Evolutionary conservation across 2,113 vertebrate species (phyloP), one percentile per base, ranked within the genome.

Genomic region (Nyctibius bracteatus): DNA sequence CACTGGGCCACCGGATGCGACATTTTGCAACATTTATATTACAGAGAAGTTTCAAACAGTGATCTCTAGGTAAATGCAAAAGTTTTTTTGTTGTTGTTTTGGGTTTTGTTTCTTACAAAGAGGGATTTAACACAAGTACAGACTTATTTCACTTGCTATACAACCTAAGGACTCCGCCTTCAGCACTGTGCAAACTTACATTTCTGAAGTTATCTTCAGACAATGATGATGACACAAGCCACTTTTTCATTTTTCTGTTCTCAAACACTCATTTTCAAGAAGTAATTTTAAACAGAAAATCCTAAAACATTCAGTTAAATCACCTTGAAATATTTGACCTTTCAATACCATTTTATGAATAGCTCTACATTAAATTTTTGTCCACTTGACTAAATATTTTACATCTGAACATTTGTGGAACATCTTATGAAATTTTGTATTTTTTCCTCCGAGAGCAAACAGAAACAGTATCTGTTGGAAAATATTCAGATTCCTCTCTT

Each of bases 21-120:
- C 43, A 86, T 81, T 88, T 44, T 52, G 80, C 90, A 94, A 96
- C 68, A 81, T 78, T 93, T 92, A 89, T 54, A 93, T 92, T 66
- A 95, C 75, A 90, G 19, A 82, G 61, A 67, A 94, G 66, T 92
- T 91, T 94, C 88, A 47, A 97, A 90, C 82, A 90, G 44, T 87
- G 89, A 94, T 79, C 49, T 84, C 63, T 41, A 97, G 62, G 47
- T 79, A 97, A 96, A 95, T n/a, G 55, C 70, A 89, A 77, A 70
- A 68, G 13, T 22, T 37, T 1, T 82, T 47, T 19, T 23, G 41
- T 30, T 63, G 21, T 46, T 75, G 9, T 43, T 28, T 31, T 55
- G 39, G 24, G 41, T 57, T 79, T 68, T 0, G 12, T 35, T 47
- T 51, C 87, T 68, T 44, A 92, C 80, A 92, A 95, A 77, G 43